phyloP scores from a whole-genome alignment of 1,140 invertebrate species.

The Lasaia peninsularis region DNA sequence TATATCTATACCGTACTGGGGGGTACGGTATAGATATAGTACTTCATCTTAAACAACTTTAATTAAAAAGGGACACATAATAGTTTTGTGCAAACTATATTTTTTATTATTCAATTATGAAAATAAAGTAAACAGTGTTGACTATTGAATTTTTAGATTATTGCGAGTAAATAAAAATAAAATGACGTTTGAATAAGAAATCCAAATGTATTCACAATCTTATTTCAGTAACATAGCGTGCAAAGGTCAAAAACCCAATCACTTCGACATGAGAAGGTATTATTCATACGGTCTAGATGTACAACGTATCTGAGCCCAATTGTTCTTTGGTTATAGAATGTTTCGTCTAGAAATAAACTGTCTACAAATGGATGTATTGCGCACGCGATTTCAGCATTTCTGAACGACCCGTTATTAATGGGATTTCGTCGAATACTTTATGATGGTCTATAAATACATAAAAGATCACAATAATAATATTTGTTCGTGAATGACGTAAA shows the following conservation, averaged over 20 bases:
- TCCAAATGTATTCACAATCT: neutral
- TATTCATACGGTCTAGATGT: neutral
- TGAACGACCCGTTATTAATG: neutral
- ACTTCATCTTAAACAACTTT: no score
- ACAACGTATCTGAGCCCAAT: neutral
- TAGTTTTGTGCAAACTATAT: no score
- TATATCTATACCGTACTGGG: no score
- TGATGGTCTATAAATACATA: neutral
- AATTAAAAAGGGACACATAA: no score
- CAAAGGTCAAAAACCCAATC: slow-evolving; percentile 4
- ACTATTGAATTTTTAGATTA: no score
- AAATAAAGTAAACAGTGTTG: no score
- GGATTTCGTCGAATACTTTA: neutral
- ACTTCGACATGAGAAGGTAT: neutral
- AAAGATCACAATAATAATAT: no score
- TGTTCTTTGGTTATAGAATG: neutral
- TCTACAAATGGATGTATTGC: neutral
- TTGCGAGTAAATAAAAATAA: no score
- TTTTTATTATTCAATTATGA: no score
- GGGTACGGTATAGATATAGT: no score
- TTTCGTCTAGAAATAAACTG: neutral
- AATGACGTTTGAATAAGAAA: no score
- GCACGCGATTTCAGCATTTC: slow-evolving; percentile 8
- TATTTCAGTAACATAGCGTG: neutral
- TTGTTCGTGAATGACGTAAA: no score